These are phyloP conservation scores for Burhinus bistriatus DNA, from an alignment of 2,113 vertebrate genomes.

Conservation along the genomic window DNA sequence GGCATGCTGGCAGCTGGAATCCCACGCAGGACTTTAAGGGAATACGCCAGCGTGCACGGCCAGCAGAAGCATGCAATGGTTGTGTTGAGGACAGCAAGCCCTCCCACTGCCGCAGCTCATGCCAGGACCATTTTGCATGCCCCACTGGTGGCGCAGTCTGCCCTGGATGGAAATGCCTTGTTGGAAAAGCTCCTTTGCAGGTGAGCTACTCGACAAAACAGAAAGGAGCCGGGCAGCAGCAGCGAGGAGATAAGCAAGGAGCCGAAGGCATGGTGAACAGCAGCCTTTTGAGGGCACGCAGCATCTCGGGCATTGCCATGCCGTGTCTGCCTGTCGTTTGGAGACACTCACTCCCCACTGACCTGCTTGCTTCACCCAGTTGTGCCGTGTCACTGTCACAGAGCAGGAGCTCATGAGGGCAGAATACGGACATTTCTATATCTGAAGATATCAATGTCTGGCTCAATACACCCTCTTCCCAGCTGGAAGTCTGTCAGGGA, in stretches of 20 bases:
- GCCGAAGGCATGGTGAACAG: accelerated
- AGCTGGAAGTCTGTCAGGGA: neutral
- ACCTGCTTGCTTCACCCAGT: neutral
- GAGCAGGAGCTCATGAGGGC: neutral
- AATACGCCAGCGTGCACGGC: neutral
- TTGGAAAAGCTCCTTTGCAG: neutral
- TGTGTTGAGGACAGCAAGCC: neutral
- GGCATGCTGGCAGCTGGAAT: neutral
- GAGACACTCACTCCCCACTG: neutral
- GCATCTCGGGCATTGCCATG: accelerated
- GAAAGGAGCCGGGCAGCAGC: neutral
- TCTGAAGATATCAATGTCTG: neutral
- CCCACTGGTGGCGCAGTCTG: neutral
- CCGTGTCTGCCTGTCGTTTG: accelerated
- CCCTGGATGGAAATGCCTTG: neutral
- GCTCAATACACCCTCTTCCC: neutral
- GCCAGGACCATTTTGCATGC: neutral
- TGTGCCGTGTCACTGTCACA: neutral
- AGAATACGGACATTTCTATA: neutral
- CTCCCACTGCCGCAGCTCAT: neutral
- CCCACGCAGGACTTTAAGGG: too few relatives aligned
- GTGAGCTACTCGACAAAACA: neutral
- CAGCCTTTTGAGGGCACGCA: accelerated
- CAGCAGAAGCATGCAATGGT: neutral
- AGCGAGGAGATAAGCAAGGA: neutral